A percentile compares a stretch with the other conserved stretches of the same genome.
Evolutionary conservation across 2,888 invertebrate genomes (phyloP).

Genomic region (Charanyca ferruginea): DNA sequence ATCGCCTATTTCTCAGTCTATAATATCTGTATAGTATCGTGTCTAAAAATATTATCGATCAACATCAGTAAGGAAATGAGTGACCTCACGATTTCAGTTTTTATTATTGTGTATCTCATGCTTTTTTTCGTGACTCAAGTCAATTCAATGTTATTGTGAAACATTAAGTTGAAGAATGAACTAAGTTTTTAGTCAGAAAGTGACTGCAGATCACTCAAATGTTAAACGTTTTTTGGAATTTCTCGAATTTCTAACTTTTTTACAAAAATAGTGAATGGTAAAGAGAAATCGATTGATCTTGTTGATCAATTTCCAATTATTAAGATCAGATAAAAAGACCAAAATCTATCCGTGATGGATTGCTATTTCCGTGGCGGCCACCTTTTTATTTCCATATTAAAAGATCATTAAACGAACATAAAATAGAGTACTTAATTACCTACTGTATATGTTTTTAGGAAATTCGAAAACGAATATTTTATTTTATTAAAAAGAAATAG

Average conservation of each 20-base stretch:
- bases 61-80: constrained; percentile 13
- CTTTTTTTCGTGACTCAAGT: constrained; percentile 44
- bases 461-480: not conserved
- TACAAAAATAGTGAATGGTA: constrained; percentile 1
- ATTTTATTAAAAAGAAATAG: no score
- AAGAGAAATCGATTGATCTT: constrained; percentile 11
- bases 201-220: constrained; percentile 24
- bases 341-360: not conserved
- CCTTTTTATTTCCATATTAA: not conserved
- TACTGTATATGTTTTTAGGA: no score
- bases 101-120: constrained; percentile 8
- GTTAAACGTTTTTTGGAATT: constrained; percentile 19
- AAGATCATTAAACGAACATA: not conserved
- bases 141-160: constrained; percentile 31
- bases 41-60: constrained; percentile 8
- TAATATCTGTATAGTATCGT: not conserved
- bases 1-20: no score
- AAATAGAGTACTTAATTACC: no score
- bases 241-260: constrained; percentile 22
- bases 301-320: not conserved
- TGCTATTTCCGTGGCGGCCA: not conserved
- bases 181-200: constrained; percentile 29
- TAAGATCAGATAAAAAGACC: not conserved
- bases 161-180: constrained; percentile 24
- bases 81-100: constrained; percentile 24